Evolutionary conservation across 2,113 vertebrate species (phyloP), one percentile per base, ranked within the genome.

Genomic region (Motacilla tschutschensis): DNA sequence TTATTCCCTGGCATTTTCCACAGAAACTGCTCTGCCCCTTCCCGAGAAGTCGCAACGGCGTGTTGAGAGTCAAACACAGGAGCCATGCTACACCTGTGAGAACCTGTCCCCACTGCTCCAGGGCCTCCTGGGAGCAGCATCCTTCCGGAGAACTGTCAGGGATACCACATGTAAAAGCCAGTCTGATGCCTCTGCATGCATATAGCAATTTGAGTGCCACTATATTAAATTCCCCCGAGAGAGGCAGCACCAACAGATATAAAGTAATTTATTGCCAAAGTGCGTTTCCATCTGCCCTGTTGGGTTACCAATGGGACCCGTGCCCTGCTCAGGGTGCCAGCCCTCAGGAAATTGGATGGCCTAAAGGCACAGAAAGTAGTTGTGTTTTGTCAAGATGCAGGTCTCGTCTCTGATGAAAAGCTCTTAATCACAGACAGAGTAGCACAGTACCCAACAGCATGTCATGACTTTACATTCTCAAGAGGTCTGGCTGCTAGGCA

Each of bases 191-290:
- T 92, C 91, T 57, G 91, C 88, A 94, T 94, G 92, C 90, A 93
- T 94, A 67, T 31, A 95, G 94, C 93, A 80, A 74, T 93, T 94
- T 91, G 92, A 94, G 77, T 95, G 91, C 92, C 94, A 94, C 91
- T 94, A 87, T 72, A 85, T 95, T 94, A 89, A 92, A 91, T 92
- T 94, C 84, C 95, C 92, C 94, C 89, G 93, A 95, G 87, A 95
- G 93, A 96, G 93, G 89, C 91, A 95, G 88, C 91, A 85, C 92
- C 88, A 93, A 93, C 20, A 84, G 76, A 85, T 81, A 91, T 60
- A 92, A 96, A 82, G 40, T 5, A 85, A 94, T 91, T 90, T 78
- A 87, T 87, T 92, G 87, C 87, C 48, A 87, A 81, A 93, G 70
- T 92, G 89, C 36, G 0, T 87, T 93, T 83, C 90, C 83, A 77